phyloP scores from a whole-genome alignment of 2,113 vertebrate genomes.

The Amphiprion ocellaris region DNA sequence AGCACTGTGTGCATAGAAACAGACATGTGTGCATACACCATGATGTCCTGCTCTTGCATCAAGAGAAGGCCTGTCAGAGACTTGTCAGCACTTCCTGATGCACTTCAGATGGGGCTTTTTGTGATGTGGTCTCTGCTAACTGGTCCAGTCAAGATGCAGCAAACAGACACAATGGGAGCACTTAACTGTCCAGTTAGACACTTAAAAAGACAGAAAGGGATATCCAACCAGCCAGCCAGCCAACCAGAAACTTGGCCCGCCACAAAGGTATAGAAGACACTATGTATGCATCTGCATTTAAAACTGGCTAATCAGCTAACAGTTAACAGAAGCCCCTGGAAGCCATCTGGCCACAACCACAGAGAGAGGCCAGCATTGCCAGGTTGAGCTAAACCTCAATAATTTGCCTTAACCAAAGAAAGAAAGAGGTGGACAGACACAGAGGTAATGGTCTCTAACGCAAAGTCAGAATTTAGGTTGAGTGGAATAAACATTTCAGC shows the following conservation, averaged over 20 bases:
- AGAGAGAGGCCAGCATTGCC: slow-evolving; percentile 14
- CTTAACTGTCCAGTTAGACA: slow-evolving; percentile 47
- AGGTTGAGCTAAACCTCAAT: slow-evolving; percentile 12
- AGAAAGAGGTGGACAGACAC: slow-evolving; percentile 12
- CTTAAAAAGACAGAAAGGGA: slow-evolving; percentile 24
- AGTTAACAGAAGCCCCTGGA: slow-evolving; percentile 51
- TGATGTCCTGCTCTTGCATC: slow-evolving; percentile 48
- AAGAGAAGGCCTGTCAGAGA: slow-evolving; percentile 39
- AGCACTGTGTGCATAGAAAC: slow-evolving; percentile 1
- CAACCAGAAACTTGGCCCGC: slow-evolving; percentile 30
- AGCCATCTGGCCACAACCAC: slow-evolving; percentile 40
- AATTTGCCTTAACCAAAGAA: slow-evolving; percentile 14
- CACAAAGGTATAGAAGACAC: slow-evolving; percentile 48
- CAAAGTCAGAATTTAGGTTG: not conserved
- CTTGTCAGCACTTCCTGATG: slow-evolving; percentile 59
- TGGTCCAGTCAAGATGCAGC: slow-evolving; percentile 51
- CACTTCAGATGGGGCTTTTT: slow-evolving; percentile 60
- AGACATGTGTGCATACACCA: slow-evolving; percentile 24
- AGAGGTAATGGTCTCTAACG: slow-evolving; percentile 4
- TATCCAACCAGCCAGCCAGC: slow-evolving; percentile 34
- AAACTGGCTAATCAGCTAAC: slow-evolving; percentile 53
- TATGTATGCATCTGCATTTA: slow-evolving; percentile 53
- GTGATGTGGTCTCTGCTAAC: slow-evolving; percentile 65
- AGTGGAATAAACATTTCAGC: not conserved
- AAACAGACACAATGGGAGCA: slow-evolving; percentile 53